Evolutionary conservation across 1,140 invertebrate species (phyloP).

Genomic region (Rhyacophila brunnea): DNA sequence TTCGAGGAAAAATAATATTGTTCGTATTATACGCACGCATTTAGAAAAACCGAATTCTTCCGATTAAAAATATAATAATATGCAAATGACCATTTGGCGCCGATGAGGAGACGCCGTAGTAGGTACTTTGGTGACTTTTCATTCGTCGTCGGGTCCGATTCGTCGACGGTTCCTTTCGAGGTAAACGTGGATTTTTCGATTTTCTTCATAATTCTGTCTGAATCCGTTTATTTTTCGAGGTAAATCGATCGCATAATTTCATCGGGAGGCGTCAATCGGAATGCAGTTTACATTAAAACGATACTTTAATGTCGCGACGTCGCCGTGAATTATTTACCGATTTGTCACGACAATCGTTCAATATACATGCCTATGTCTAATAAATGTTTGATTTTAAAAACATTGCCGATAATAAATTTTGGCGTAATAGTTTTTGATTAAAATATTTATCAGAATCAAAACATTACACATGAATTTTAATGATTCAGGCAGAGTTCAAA

Average conservation of each 20-base stretch:
- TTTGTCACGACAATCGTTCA: too few species aligned
- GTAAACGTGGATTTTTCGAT: constrained; percentile 2
- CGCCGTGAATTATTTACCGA: background rate
- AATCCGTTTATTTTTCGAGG: too few species aligned
- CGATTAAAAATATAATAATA: constrained; percentile 19
- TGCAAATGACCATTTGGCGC: constrained; percentile 15
- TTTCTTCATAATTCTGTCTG: too few species aligned
- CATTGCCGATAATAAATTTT: too few species aligned
- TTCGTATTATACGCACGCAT: constrained; percentile 9
- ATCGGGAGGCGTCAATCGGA: background rate
- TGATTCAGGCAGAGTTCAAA: too few species aligned
- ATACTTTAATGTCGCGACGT: too few species aligned
- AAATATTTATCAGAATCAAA: too few species aligned
- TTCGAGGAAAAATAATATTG: background rate
- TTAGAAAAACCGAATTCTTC: constrained; percentile 23
- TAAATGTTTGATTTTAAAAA: too few species aligned
- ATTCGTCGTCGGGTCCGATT: background rate
- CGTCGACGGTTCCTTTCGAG: constrained; percentile 1
- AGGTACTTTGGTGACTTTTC: constrained; percentile 9
- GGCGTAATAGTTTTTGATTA: too few species aligned
- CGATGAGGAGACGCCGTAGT: background rate
- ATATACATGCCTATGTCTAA: too few species aligned
- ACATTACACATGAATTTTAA: too few species aligned
- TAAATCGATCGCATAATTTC: background rate
- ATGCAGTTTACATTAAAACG: background rate